phyloP scores from a whole-genome alignment of 2,113 vertebrate genomes.

The Pimephales promelas region DNA sequence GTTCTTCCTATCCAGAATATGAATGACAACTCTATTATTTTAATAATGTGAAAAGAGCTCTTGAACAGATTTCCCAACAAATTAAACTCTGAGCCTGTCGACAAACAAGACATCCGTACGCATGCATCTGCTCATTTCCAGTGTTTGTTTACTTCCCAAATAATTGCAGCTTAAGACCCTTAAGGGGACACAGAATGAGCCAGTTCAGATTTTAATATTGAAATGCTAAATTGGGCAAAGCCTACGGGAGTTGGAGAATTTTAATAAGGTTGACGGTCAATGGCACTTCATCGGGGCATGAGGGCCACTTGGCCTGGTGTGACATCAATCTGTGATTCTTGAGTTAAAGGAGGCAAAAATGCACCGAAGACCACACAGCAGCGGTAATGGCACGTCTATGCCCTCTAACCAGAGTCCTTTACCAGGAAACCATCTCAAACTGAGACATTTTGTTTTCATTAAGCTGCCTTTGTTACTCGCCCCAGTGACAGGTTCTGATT shows the following conservation, averaged over 20 bases:
- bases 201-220: background rate
- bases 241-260: background rate
- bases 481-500: slow-evolving; percentile 41
- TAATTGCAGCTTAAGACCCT: slow-evolving; percentile 15
- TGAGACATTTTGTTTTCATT: slow-evolving; percentile 36
- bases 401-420: slow-evolving; percentile 22
- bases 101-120: background rate
- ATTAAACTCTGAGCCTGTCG: background rate
- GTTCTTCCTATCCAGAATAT: background rate
- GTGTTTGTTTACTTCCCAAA: slow-evolving; percentile 17
- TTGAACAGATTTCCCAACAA: background rate
- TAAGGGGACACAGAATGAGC: background rate
- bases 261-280: slow-evolving; percentile 3
- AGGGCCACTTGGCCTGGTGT: slow-evolving; percentile 12
- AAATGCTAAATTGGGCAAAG: background rate
- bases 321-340: background rate
- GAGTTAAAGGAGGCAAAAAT: background rate
- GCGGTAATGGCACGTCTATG: background rate
- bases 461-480: slow-evolving; percentile 25
- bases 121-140: background rate
- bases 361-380: slow-evolving; percentile 24
- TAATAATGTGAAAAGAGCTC: background rate
- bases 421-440: slow-evolving; percentile 4
- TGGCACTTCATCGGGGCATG: slow-evolving; percentile 26
- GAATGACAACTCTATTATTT: slow-evolving; percentile 4